Base-by-base conservation (phyloP, 1,140 invertebrate genomes). In the Argopecten irradians region DNA sequence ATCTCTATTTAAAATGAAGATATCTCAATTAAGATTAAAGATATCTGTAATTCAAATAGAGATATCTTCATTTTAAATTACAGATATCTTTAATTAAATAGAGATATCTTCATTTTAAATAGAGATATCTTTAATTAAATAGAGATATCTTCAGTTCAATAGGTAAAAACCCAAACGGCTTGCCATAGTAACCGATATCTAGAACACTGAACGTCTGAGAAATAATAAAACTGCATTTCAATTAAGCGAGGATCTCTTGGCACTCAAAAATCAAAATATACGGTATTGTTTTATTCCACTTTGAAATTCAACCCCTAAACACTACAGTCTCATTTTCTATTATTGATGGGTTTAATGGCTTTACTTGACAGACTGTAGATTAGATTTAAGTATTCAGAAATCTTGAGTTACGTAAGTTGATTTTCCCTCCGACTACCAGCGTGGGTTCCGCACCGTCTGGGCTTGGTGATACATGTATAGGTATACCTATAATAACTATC, bases 331-430 rank as follows among this genome's bases (percentile, higher is more conserved):
- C 22, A 71, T 71, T 71, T 71, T 71, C 8, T 71, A 28, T 28
- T 71, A 71, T 71, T 71, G 55, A 71, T 71, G 16, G 55, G 19
- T 71, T 71, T 71, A n/a, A 28, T 71, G 22, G 7, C 1, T 7
- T 28, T 71, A 28, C 22, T 71, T 71, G 55, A 71, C 55, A 28
- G 55, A 28, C 8, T 71, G 13, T 8, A 71, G 55, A 71, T 71
- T 71, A 46, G 22, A 46, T 46, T 46, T 46, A 71, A 71, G 55
- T 16, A 71, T 71, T 71, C 8, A 71, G n/a, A 71, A n/a, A 71
- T 71, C 55, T 71, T 71, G 55, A 71, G 55, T 71, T 71, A 71
- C 55, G 55, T 28, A 71, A 71, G 22, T 71, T 71, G 55, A 28
- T n/a, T 71, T 71, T 71, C 19, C n/a, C 13, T 71, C 11, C n/a